Percentiles rank a stretch among this genome's conserved stretches.
Conservation (phyloP, 2,797 vertebrate species). For the Liparis tanakae region DNA sequence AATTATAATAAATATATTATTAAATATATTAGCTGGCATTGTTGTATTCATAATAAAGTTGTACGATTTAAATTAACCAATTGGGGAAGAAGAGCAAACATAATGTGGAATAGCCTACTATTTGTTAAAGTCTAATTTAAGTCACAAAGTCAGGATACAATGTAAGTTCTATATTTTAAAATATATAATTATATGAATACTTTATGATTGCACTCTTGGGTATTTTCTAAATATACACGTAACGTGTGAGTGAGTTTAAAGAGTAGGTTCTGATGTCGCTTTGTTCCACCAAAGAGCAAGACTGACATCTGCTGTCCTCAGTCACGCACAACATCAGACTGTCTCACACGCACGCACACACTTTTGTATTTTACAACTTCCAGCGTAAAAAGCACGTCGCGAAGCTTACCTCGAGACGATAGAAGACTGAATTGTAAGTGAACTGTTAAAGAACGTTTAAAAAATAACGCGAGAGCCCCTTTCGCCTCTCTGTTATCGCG, state of each 20-base stretch:
- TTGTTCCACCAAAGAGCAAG: conserved; percentile 52
- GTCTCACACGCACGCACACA: accelerated
- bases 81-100: not conserved
- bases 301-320: conserved; percentile 70
- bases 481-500: not conserved
- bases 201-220: not conserved
- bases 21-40: not conserved
- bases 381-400: accelerated
- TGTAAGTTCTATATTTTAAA: not conserved
- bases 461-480: no score
- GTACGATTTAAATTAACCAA: not conserved
- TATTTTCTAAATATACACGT: not conserved
- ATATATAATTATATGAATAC: not conserved
- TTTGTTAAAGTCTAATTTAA: not conserved
- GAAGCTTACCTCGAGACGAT: accelerated
- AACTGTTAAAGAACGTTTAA: accelerated
- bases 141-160: not conserved
- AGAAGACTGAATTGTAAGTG: not conserved
- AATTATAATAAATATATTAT: no score
- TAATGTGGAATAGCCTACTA: not conserved
- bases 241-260: not conserved
- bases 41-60: not conserved
- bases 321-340: not conserved
- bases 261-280: not conserved
- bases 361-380: not conserved